Evolutionary conservation across 2,888 invertebrate genomes (phyloP).

Genomic region (Drosophila planitibia): DNA sequence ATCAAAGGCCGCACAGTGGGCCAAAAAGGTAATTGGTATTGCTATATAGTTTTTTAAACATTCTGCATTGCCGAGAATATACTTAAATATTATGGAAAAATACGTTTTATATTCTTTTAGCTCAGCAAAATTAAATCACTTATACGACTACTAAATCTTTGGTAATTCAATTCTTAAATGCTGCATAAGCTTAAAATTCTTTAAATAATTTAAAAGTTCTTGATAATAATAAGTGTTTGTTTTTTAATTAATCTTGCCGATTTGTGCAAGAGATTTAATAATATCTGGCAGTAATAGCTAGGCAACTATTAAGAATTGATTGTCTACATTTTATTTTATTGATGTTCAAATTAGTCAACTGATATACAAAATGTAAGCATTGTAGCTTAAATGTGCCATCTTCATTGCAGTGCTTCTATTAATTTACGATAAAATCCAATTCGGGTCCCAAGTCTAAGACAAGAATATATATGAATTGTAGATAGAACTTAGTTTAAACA

Average conservation of each 20-base stretch:
- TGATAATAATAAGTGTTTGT: no score
- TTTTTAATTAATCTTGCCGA: no score
- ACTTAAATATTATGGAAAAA: background rate
- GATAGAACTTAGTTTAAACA: background rate
- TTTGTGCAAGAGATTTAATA: no score
- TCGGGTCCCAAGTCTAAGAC: background rate
- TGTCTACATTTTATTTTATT: background rate
- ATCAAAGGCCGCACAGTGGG: conserved; percentile 64
- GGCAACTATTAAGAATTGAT: background rate
- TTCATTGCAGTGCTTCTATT: background rate
- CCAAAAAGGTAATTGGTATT: background rate
- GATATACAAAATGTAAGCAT: background rate
- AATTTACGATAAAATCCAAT: no score
- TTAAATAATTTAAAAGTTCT: background rate
- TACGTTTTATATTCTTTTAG: background rate
- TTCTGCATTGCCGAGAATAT: background rate
- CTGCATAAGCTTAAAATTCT: background rate
- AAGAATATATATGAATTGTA: background rate
- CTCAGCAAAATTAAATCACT: background rate
- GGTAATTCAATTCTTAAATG: background rate
- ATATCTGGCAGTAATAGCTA: no score
- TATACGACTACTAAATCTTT: background rate
- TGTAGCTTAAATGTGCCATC: background rate
- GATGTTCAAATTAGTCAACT: background rate
- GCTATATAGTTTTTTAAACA: background rate